Percentiles rank a stretch among this genome's conserved stretches.
phyloP scores from a whole-genome alignment of 2,797 vertebrate species.

The Mycteria americana region DNA sequence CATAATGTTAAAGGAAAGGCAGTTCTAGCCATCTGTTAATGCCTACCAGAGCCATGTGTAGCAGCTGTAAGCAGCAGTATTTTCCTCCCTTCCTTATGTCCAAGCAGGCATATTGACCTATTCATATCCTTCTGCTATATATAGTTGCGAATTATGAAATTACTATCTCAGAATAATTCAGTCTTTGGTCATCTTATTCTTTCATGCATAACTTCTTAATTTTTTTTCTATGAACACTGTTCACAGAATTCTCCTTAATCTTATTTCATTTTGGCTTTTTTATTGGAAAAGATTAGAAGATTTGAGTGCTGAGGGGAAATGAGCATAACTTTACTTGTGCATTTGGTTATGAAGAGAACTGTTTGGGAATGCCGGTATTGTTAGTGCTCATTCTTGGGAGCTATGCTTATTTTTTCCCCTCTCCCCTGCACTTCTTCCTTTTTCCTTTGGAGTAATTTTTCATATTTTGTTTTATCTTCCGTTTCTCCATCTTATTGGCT shows the following conservation, averaged over 20 bases:
- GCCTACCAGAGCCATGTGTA: conserved; percentile 19
- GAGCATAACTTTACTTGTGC: neutral
- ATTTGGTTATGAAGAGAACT: neutral
- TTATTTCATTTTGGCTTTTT: neutral
- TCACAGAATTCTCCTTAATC: neutral
- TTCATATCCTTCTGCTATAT: neutral
- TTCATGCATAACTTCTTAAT: accelerated
- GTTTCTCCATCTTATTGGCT: neutral
- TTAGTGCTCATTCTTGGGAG: neutral
- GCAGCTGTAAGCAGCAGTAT: conserved; percentile 41
- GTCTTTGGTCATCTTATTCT: neutral
- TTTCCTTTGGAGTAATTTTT: neutral
- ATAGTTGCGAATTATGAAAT: neutral
- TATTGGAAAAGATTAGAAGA: neutral
- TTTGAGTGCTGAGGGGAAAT: neutral
- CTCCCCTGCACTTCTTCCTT: neutral
- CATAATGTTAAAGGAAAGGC: neutral
- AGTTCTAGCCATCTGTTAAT: conserved; percentile 39
- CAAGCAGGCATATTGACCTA: neutral
- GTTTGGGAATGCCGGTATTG: neutral
- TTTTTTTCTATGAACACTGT: neutral
- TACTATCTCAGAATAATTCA: neutral
- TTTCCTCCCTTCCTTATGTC: conserved; percentile 36
- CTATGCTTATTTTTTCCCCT: neutral
- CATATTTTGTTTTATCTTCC: neutral